Evolutionary conservation across 2,797 vertebrate genomes (phyloP), one percentile per base, ranked within the genome.

Genomic region (Merluccius polli): DNA sequence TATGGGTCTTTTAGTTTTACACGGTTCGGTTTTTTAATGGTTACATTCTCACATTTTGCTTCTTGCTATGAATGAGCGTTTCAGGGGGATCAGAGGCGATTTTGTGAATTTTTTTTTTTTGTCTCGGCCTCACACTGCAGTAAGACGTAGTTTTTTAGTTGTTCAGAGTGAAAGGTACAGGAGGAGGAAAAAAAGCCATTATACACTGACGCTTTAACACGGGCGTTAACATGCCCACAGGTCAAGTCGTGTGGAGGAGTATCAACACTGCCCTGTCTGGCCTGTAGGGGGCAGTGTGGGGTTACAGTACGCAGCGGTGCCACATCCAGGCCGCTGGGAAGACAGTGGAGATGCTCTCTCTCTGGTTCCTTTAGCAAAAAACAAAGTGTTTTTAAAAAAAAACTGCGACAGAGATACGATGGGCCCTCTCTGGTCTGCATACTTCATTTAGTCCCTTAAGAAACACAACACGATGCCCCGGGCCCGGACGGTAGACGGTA

Each of bases 281-380:
- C 91, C 93, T 86, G 79, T 44, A 75, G 93, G 85, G 91, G 91
- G 84, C 92, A 92, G 87, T 90, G 83, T 91, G 77, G 88, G 11
- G 87, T 90, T 73, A 77, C 82, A 79, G 70, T 63, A 4, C 44
- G 21, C 44, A 18, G 44, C 44, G 7, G 44, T 18, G 71, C 70
- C 80, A 27, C 59, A 31, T 1, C 24, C 11, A 24, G 0, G 32
- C 44, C 11, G 21, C 32, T 32, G 59, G n/a, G n/a, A 8, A 36
- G 48, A 27, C 15, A 27, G 31, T 16, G 11, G 48, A 11, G 12
- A 41, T 11, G 0, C 21, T n/a, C 21, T 27, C 21, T n/a, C 21
- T 27, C 73, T 71, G 70, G 52, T 75, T 75, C 13, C 6, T 73
- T 73, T 65, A n/a, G 72, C 78, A 77, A 29, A 27, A n/a, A n/a